A percentile compares a stretch with the other conserved stretches of the same genome.
Conservation (phyloP, 2,113 vertebrate genomes). For the Gobio gobio region DNA sequence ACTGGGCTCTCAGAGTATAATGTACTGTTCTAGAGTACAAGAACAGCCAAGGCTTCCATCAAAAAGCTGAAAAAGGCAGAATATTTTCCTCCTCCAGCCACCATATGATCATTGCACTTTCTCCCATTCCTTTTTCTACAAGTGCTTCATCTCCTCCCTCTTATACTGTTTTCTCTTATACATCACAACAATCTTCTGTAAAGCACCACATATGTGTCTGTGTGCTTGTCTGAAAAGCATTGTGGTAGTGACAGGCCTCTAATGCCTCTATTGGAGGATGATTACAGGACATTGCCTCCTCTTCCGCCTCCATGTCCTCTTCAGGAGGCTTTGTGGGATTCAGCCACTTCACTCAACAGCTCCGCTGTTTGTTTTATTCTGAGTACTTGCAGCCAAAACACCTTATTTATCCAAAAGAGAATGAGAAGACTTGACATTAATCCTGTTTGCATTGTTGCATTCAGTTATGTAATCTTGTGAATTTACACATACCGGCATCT, state of each 20-base stretch:
- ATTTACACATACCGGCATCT: not conserved
- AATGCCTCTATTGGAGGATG: slow-evolving; percentile 9
- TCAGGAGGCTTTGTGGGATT: slow-evolving; percentile 21
- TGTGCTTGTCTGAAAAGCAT: not conserved
- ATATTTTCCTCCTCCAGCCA: not conserved
- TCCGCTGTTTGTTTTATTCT: slow-evolving; percentile 38
- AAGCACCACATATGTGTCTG: not conserved
- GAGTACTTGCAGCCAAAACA: slow-evolving; percentile 14
- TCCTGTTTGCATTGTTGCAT: slow-evolving; percentile 19
- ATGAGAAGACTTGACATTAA: slow-evolving; percentile 4
- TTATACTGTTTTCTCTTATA: not conserved
- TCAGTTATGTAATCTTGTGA: not conserved
- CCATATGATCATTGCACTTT: not conserved
- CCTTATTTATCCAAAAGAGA: slow-evolving; percentile 8
- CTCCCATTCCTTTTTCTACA: slow-evolving; percentile 4
- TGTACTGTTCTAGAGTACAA: slow-evolving; percentile 3
- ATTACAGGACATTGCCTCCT: not conserved
- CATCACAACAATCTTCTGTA: not conserved
- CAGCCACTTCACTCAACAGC: slow-evolving; percentile 20
- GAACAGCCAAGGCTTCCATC: slow-evolving; percentile 2
- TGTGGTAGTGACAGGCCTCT: not conserved
- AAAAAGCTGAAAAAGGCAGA: not conserved
- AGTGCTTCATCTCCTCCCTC: slow-evolving; percentile 1
- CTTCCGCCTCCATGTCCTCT: slow-evolving; percentile 4
- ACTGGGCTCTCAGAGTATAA: not conserved